Evolutionary conservation across 2,888 invertebrate genomes (phyloP).

Genomic region (Alsophila aescularia): DNA sequence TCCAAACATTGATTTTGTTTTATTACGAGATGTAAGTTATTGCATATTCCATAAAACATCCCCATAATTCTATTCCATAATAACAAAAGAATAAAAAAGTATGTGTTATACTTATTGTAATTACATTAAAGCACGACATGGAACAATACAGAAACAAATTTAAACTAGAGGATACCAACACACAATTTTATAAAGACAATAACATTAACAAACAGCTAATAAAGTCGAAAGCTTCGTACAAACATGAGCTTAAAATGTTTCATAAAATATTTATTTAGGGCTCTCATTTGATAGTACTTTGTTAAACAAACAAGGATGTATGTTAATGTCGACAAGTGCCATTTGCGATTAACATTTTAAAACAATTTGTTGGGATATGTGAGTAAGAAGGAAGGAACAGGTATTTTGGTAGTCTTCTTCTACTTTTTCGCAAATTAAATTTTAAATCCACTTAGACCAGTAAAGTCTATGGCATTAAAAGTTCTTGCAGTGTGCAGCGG

Average conservation of each 20-base stretch:
- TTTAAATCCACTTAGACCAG: too few species aligned
- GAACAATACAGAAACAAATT: background rate
- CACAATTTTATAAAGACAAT: background rate
- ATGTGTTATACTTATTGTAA: too few species aligned
- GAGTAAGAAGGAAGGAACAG: background rate
- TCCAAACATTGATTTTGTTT: too few species aligned
- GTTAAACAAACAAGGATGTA: constrained; percentile 18
- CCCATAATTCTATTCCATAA: too few species aligned
- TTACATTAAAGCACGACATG: too few species aligned
- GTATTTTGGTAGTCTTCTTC: background rate
- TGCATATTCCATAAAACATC: too few species aligned
- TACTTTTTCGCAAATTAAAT: too few species aligned
- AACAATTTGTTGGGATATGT: background rate
- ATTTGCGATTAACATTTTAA: constrained; percentile 10
- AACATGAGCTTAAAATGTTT: constrained; percentile 25
- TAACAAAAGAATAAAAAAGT: too few species aligned
- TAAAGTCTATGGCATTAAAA: too few species aligned
- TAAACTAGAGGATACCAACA: background rate
- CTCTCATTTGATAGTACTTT: constrained; percentile 24
- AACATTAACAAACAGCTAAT: constrained; percentile 13
- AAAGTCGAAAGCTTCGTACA: constrained; percentile 11
- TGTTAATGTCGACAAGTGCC: constrained; percentile 12
- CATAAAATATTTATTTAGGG: constrained; percentile 33
- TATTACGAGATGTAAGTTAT: too few species aligned
- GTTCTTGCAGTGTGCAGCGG: too few species aligned